Base-by-base conservation (phyloP, 35 echinoderm and acorn worm genomes). In the Ptychodera flava region DNA sequence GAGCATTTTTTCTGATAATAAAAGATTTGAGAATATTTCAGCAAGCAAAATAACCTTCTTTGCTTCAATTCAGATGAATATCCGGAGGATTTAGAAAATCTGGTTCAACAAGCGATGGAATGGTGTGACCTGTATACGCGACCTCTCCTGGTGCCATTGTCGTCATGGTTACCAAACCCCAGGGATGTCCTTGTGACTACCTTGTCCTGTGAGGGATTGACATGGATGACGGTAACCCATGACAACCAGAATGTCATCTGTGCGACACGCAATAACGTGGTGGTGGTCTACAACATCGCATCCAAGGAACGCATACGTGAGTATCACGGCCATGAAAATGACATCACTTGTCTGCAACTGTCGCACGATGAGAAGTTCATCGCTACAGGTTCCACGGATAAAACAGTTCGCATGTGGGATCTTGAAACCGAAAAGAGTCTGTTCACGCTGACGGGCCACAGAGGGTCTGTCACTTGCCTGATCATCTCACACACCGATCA, bases 241-340 rank as follows among this genome's bases (percentile, higher is more conserved):
- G 96, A 99, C 93, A 99, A 94, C 85, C 96, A 99, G 52, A 78
- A 83, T n/a, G 90, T 94, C 34, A 91, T 87, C 90, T 91, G 91
- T 78, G 79, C 89, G n/a, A 78, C 85, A 16, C 80, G 85, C n/a
- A 90, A 89, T 37, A 90, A 84, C 33, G 81, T 82, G 6, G 86
- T 99, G 1, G 90, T 85, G 0, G 93, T 82, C 28, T 99, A 92
- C 78, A 88, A 90, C 52, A 76, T 99, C 0, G 96, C 96, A n/a
- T 99, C 96, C 1, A 90, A 93, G 28, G 81, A 94, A 80, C 92
- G 90, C 36, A 64, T 92, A 15, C 92, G 91, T 87, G 83, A 91
- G 78, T 77, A 88, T 37, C 87, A 85, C 27, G 87, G 77, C 16
- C 79, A 83, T 10, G 89, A 91, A 27, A 80, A 77, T 32, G 78